A percentile compares a stretch with the other conserved stretches of the same genome.
These are phyloP conservation scores for Andricus quercusramuli DNA, from an alignment of 2,888 invertebrate species.

Conservation along the genomic window DNA sequence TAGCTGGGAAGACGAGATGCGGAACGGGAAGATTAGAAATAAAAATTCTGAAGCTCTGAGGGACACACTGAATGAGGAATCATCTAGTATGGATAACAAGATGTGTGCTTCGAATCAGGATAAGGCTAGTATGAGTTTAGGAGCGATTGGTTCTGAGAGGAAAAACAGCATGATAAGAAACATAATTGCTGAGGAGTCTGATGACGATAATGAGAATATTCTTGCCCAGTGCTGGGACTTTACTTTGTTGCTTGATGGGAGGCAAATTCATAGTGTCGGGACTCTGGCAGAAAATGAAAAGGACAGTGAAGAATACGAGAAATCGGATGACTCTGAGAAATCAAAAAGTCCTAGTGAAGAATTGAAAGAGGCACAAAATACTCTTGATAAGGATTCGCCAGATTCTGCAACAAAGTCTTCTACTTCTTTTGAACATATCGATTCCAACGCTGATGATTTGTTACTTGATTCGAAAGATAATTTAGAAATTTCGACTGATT, in stretches of 20 bases:
- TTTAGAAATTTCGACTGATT: neutral
- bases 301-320: constrained; percentile 43
- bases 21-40: neutral
- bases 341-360: neutral
- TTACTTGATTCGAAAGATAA: constrained; percentile 3
- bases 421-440: constrained; percentile 35
- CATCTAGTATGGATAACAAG: constrained; percentile 37
- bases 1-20: constrained; percentile 24
- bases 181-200: neutral
- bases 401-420: constrained; percentile 14
- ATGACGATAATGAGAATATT: constrained; percentile 48
- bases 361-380: constrained; percentile 9
- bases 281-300: constrained; percentile 39
- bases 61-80: constrained; percentile 10
- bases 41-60: constrained; percentile 6
- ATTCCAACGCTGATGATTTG: constrained; percentile 15
- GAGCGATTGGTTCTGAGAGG: constrained; percentile 61
- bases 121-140: constrained; percentile 52
- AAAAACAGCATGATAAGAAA: constrained; percentile 29
- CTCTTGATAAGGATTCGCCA: constrained; percentile 9
- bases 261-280: constrained; percentile 58
- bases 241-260: constrained; percentile 56
- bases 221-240: constrained; percentile 64
- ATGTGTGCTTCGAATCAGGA: constrained; percentile 39
- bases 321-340: neutral